Evolutionary conservation across 2,113 vertebrate genomes (phyloP).

Genomic region (Syrmaticus mikado): DNA sequence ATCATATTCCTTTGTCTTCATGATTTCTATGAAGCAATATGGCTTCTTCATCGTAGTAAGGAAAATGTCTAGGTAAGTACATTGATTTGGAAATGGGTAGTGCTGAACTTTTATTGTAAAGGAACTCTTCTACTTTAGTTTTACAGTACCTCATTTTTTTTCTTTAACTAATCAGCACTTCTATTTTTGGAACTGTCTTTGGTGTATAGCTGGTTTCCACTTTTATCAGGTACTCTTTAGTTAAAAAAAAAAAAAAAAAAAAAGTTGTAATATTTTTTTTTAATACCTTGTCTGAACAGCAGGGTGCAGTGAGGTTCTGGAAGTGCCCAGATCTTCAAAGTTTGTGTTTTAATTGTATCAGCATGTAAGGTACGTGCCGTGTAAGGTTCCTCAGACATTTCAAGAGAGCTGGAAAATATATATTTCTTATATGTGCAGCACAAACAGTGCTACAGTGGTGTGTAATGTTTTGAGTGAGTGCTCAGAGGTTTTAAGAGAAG

Average conservation of each 20-base stretch:
- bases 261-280: neutral
- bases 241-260: neutral
- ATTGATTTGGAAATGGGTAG: neutral
- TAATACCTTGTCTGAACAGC: neutral
- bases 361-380: neutral
- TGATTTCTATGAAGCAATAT: fast-evolving
- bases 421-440: neutral
- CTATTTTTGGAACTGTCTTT: neutral
- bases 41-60: neutral
- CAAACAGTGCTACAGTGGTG: neutral
- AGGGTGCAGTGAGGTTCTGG: neutral
- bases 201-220: neutral
- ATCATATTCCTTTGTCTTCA: neutral
- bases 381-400: neutral
- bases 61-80: neutral
- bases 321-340: neutral
- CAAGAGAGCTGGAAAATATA: neutral
- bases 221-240: neutral
- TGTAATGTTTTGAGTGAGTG: neutral
- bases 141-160: neutral
- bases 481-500: neutral
- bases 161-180: neutral
- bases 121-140: neutral
- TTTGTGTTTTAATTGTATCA: neutral
- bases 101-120: neutral